Percentiles rank a stretch among this genome's conserved stretches.
Evolutionary conservation across 1,140 invertebrate species (phyloP).

Genomic region (Heliconius hewitsoni): DNA sequence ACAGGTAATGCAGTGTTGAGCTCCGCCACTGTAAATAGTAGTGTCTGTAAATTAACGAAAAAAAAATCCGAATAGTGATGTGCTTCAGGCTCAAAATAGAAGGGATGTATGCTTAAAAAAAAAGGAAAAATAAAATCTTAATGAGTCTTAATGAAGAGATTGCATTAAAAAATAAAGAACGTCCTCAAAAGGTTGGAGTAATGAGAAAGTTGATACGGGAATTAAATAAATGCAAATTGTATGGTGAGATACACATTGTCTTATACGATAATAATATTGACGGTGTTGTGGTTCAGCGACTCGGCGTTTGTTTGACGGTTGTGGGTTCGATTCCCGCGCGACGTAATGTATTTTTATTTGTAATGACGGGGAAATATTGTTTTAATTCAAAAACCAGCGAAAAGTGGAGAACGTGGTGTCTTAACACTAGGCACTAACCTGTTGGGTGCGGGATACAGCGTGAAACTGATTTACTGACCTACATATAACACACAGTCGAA

Average conservation of each 20-base stretch:
- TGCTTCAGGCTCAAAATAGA: neutral
- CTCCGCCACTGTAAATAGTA: neutral
- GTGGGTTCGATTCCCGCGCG: neutral
- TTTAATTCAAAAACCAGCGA: no score
- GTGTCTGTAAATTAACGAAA: neutral
- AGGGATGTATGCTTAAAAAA: neutral
- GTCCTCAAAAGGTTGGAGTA: conserved; percentile 3
- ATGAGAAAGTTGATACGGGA: conserved; percentile 15
- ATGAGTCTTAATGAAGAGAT: conserved; percentile 14
- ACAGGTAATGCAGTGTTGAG: neutral
- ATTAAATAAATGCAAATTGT: conserved; percentile 10
- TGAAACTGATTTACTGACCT: no score
- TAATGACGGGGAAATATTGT: no score
- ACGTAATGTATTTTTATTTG: no score
- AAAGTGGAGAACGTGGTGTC: no score
- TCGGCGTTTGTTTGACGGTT: neutral
- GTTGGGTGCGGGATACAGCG: no score
- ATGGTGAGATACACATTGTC: neutral
- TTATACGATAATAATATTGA: neutral
- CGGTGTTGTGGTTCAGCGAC: neutral
- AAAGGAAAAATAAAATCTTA: neutral
- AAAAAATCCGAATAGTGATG: neutral
- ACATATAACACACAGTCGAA: no score
- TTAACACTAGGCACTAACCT: no score
- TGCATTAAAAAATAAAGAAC: conserved; percentile 6